Conservation (phyloP, 2,113 vertebrate genomes). For the Dolichallabes microphthalmus region DNA sequence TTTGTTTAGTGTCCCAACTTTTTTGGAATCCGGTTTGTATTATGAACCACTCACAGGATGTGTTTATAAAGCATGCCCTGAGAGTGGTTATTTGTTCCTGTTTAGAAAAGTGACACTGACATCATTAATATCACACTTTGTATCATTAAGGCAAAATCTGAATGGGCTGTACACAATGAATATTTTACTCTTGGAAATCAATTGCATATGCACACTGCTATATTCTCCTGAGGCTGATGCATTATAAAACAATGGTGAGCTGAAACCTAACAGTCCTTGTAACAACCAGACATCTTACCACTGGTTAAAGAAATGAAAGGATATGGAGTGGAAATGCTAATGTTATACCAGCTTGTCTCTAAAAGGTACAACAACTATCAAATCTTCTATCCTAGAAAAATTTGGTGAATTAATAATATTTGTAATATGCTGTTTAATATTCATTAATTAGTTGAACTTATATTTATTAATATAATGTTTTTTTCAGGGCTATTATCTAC, state of each 20-base stretch:
- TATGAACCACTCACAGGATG: too few relatives aligned
- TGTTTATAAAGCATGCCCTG: too few relatives aligned
- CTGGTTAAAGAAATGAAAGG: neutral
- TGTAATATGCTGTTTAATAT: too few relatives aligned
- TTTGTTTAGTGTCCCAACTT: too few relatives aligned
- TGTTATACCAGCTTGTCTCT: neutral
- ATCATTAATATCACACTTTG: neutral
- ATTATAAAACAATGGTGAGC: conserved; percentile 8
- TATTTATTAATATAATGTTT: neutral
- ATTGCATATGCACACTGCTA: neutral
- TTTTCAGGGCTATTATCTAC: neutral
- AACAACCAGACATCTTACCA: too few relatives aligned
- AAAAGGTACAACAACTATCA: neutral
- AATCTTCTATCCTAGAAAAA: neutral
- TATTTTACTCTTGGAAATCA: neutral
- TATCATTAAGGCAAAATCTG: neutral
- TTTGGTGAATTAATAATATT: neutral
- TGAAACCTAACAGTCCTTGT: too few relatives aligned
- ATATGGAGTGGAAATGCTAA: neutral
- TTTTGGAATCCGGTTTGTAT: too few relatives aligned
- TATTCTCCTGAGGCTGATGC: conserved; percentile 3
- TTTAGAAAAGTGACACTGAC: neutral
- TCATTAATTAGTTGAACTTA: neutral
- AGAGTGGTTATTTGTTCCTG: neutral
- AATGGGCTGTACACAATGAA: neutral